Conservation (phyloP, 2,113 vertebrate species). For the Corythornis madagascariensis region DNA sequence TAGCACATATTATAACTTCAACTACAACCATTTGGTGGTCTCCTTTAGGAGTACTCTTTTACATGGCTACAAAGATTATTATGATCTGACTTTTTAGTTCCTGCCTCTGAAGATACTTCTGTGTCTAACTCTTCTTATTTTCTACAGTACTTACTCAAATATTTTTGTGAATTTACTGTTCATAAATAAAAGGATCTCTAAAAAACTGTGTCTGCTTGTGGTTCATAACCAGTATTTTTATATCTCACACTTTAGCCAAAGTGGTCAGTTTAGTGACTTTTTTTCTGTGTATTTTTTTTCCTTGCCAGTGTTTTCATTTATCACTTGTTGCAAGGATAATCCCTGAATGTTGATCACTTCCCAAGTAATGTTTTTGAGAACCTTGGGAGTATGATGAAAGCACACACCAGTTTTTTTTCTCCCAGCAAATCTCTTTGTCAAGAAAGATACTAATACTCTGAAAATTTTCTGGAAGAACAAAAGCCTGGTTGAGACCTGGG, state of each 20-base stretch:
- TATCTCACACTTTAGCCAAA: neutral
- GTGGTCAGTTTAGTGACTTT: neutral
- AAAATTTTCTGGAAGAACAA: neutral
- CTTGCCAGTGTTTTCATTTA: neutral
- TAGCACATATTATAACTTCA: neutral
- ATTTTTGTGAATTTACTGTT: neutral
- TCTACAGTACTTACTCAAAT: neutral
- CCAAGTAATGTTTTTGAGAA: neutral
- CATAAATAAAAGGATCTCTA: neutral
- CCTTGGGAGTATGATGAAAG: neutral
- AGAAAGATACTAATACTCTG: neutral
- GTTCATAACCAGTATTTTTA: neutral
- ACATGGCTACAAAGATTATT: neutral
- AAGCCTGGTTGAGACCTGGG: neutral
- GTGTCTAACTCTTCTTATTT: neutral
- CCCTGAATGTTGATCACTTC: neutral
- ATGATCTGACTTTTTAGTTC: neutral
- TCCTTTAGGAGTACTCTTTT: neutral
- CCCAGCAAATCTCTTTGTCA: neutral
- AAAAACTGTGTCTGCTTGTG: neutral
- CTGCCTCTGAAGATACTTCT: neutral
- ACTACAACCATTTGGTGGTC: neutral
- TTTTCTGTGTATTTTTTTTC: neutral
- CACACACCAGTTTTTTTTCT: neutral
- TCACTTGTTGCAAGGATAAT: neutral